Evolutionary conservation across 2,888 invertebrate genomes (phyloP).

Genomic region (Diaphora mendica): DNA sequence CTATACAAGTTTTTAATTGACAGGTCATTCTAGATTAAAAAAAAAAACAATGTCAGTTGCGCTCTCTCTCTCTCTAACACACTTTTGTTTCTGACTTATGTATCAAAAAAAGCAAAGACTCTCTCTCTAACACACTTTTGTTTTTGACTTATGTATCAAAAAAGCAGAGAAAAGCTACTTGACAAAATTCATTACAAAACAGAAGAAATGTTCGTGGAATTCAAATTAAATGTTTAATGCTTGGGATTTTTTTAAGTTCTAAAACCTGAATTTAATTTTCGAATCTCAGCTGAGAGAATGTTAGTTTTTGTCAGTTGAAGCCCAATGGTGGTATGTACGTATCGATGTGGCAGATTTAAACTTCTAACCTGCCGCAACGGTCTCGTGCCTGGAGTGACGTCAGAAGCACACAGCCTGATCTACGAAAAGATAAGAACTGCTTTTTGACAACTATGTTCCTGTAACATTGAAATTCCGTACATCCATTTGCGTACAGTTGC

Average conservation of each 20-base stretch:
- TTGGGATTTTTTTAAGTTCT: constrained; percentile 9
- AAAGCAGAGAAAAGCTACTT: not conserved
- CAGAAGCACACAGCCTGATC: constrained; percentile 16
- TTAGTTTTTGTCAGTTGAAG: constrained; percentile 29
- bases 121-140: not conserved
- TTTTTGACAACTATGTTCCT: constrained; percentile 6
- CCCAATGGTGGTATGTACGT: constrained; percentile 25
- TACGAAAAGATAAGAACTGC: constrained; percentile 2
- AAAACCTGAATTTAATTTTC: constrained; percentile 18
- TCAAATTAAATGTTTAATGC: not conserved
- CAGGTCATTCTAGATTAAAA: not conserved
- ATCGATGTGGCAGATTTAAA: constrained; percentile 44
- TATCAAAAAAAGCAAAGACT: not conserved
- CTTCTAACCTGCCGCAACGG: constrained; percentile 49
- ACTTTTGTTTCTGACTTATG: not conserved
- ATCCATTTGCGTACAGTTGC: constrained; percentile 12
- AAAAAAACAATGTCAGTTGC: not conserved
- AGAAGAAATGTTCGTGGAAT: not conserved
- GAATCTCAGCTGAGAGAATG: constrained; percentile 18
- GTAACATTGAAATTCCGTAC: constrained; percentile 28
- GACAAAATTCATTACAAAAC: not conserved
- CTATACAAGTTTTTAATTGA: not conserved
- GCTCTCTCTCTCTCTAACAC: not conserved
- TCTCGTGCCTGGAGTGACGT: constrained; percentile 43
- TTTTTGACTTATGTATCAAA: not conserved